Evolutionary conservation across 1,140 invertebrate species (phyloP).

Genomic region (Hirudo medicinalis): DNA sequence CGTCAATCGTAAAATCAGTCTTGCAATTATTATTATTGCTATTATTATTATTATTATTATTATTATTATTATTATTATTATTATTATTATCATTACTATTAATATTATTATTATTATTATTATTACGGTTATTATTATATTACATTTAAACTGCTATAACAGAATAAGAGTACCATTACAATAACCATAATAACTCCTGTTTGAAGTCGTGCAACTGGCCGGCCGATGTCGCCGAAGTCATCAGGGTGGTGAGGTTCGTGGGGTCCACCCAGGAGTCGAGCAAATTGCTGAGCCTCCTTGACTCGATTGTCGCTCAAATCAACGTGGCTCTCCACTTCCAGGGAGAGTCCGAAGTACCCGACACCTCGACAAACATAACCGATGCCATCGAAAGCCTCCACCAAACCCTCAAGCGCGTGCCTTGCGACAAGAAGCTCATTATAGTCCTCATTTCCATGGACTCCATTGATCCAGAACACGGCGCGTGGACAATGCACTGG

Average conservation of each 20-base stretch:
- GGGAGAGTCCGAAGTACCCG: neutral
- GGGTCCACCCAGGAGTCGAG: neutral
- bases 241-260: neutral
- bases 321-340: neutral
- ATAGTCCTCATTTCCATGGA: neutral
- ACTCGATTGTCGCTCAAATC: neutral
- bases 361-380: neutral
- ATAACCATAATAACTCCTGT: neutral
- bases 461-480: neutral
- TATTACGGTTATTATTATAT: no score
- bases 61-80: no score
- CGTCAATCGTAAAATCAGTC: no score
- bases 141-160: no score
- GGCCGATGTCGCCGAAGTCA: neutral
- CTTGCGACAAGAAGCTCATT: neutral
- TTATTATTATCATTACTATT: no score
- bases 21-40: no score
- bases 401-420: neutral
- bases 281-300: neutral
- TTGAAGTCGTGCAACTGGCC: neutral
- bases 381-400: neutral
- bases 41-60: no score
- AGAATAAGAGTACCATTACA: no score
- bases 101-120: no score
- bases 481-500: neutral